phyloP scores from a whole-genome alignment of 2,797 vertebrate genomes.

The Tragopan temminckii region DNA sequence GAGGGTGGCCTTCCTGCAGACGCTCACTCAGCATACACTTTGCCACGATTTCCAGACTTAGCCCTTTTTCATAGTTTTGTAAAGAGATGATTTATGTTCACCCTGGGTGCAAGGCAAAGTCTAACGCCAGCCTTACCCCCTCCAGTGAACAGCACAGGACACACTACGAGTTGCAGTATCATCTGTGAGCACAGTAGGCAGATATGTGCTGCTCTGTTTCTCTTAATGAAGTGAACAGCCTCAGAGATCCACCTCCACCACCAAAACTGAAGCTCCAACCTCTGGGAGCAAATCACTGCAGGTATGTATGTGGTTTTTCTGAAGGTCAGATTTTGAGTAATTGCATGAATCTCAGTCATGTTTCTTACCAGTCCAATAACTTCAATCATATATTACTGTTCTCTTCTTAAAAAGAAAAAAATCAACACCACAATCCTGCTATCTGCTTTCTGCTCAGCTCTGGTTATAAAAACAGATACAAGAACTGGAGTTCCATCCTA shows the following conservation, averaged over 20 bases:
- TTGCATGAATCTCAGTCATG: background rate
- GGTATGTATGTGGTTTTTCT: background rate
- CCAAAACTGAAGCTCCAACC: background rate
- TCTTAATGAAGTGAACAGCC: background rate
- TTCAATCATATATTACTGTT: background rate
- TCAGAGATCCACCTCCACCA: background rate
- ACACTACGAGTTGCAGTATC: background rate
- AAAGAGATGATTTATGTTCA: conserved; percentile 18
- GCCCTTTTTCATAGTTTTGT: conserved; percentile 24
- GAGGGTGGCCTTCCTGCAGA: conserved; percentile 2
- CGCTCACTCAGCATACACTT: conserved; percentile 64
- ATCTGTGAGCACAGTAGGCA: background rate
- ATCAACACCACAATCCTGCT: background rate
- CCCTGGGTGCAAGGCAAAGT: background rate
- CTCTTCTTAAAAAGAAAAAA: background rate
- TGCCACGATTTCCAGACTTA: conserved; percentile 47
- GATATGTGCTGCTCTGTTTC: background rate
- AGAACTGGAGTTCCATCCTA: conserved; percentile 26
- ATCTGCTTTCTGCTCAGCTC: conserved; percentile 1
- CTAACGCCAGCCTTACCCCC: background rate
- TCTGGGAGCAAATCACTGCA: background rate
- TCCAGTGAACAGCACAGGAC: background rate
- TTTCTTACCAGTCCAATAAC: background rate
- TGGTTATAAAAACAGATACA: background rate
- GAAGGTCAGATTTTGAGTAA: conserved; percentile 6